Evolutionary conservation across 2,113 vertebrate genomes (phyloP), one percentile per base, ranked within the genome.

Genomic region (Pluvianellus socialis): DNA sequence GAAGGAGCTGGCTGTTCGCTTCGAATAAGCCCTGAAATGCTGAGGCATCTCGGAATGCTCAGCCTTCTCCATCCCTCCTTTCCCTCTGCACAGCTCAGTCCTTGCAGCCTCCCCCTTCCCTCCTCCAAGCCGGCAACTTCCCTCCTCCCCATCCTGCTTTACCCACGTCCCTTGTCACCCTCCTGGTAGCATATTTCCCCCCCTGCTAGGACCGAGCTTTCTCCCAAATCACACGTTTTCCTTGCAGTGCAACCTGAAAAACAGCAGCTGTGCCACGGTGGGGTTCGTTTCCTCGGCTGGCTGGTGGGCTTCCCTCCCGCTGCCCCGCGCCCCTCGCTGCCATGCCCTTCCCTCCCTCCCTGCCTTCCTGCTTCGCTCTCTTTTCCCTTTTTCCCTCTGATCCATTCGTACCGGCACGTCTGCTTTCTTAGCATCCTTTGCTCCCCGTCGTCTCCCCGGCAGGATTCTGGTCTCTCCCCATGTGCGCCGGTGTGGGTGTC

Each of bases 21-120:
- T 87, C 26, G 70, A 88, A 73, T 62, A 59, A 93, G 59, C 53
- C 50, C 53, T 65, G 61, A 79, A 79, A 62, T 82, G 61, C 76
- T 79, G 86, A 91, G 42, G 61, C 6, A 1, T 91, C 63, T 88
- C 75, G 18, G n/a, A 56, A 67, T 18, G 50, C 45, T 90, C 58
- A 72, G 49, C 38, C 42, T 62, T 55, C 42, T 80, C 56, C 52
- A 38, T 28, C 16, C 15, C 40, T 45, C 26, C 22, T 49, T 49
- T 65, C 16, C 16, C 12, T 16, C 56, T 59, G 53, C 63, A 55
- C 14, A 67, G 38, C 52, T 89, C 40, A n/a, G 53, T 65, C 65
- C 40, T 3, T 17, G 33, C 59, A 86, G 11, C 21, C 18, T 66
- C 9, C 40, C 7, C 20, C 2, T 50, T 72, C 52, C 47, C 40